Base-by-base conservation (phyloP, 1,140 invertebrate species). In the Drosophila bipectinata region DNA sequence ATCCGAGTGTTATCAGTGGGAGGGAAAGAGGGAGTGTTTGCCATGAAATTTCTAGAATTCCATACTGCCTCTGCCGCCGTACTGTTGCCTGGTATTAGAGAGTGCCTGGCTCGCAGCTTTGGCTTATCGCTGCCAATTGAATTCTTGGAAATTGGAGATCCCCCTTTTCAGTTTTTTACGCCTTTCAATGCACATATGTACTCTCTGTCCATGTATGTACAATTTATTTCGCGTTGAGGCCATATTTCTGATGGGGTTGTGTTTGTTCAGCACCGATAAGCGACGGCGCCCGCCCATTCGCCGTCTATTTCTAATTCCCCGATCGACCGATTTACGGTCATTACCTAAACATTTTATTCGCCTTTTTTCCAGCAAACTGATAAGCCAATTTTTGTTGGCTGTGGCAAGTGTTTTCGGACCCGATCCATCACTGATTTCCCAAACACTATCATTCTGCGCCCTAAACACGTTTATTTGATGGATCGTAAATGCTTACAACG, bases 1-100 rank as follows among this genome's bases (percentile, higher is more conserved):
- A 15, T 44, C 34, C 37, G 39, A 68, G 30, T 26, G 63, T 87
- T 87, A 85, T 85, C 82, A 61, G 51, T 24, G 18, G 2, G 21
- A n/a, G 14, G 1, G 26, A 3, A 34, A 7, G 9, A 4, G 9
- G 34, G 34, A 30, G 49, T 58, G 51, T 37, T 57, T 41, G 39
- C 67, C 37, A 18, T 64, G 52, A 71, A 80, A 81, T 54, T 78
- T 87, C 66, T 64, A 68, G 81, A 80, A 77, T 61, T 77, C 41
- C 63, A 47, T 3, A 37, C 34, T n/a, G 34, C 34, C 10, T 37
- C 10, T 8, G 8, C 32, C 8, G 26, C 26, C 26, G 2, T 21
- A 3, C 1, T 6, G 32, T 12, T 1, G 32, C 34, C 10, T 21
- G 44, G 15, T 10, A 24, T 47, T 14, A 14, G 18, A 21, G 4